Evolutionary conservation across 2,797 vertebrate genomes (phyloP), one percentile per base, ranked within the genome.

Genomic region (Vultur gryphus): DNA sequence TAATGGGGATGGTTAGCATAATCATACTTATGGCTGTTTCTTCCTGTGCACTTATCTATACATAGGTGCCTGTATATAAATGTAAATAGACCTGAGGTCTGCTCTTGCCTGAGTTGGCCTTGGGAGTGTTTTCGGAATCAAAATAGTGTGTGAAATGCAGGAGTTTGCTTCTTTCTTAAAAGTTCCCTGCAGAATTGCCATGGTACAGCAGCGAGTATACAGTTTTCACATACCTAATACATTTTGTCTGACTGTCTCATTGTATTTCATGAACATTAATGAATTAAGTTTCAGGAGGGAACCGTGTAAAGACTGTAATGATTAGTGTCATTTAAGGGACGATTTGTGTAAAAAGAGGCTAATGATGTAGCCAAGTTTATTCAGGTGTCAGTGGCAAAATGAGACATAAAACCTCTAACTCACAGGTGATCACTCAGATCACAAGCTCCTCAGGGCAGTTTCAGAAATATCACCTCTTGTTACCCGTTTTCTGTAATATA

Each of bases 211-310:
- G 31, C 49, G 37, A 35, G 16, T 18, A 3, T 58, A 24, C 21
- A 43, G 35, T 90, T 72, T 84, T 86, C 73, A 71, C 10, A 29
- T 65, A 54, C 26, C 33, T 78, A 67, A 78, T 28, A 64, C 8
- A 17, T 82, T 89, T 89, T 84, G 12, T 65, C 82, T 48, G 54
- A 57, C 21, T 71, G n/a, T 91, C 55, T 89, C 62, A 28, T 31
- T 78, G 24, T 37, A 33, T 69, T 82, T 82, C 52, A 52, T 43
- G 48, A 90, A 84, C 66, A 59, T 84, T 41, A 94, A 66, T 58
- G 72, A 94, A 81, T 77, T 86, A 80, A 84, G 23, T 84, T 95
- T 84, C 64, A 73, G 64, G 55, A 90, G 89, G n/a, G n/a, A 93
- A 64, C 51, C 4, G 3, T 29, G 43, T 86, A 61, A 88, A 58